phyloP scores from a whole-genome alignment of 2,797 vertebrate species.

The Peromyscus nudipes region DNA sequence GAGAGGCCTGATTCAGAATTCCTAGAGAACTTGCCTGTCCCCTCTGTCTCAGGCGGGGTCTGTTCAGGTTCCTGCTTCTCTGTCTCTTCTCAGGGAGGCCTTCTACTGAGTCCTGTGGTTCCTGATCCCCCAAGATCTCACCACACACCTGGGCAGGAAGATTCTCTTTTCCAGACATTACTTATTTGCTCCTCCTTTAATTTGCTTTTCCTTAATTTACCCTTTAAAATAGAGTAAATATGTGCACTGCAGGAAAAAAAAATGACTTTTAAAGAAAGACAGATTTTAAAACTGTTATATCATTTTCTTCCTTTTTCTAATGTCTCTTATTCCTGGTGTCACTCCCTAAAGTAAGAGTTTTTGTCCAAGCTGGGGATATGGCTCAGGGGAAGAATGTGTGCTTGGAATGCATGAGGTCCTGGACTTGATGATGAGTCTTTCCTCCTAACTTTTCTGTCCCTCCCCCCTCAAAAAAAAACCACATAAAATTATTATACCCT shows the following conservation, averaged over 20 bases:
- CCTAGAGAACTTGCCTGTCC: not conserved
- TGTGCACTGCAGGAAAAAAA: not conserved
- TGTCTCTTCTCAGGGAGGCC: not conserved
- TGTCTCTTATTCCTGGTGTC: not conserved
- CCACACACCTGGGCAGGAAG: not conserved
- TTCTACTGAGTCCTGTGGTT: not conserved
- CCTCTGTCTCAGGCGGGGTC: not conserved
- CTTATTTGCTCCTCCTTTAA: not conserved
- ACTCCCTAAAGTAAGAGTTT: constrained; percentile 31
- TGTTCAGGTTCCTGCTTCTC: constrained; percentile 21
- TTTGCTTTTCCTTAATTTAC: not conserved
- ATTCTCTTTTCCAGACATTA: not conserved
- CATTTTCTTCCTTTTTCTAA: not conserved
- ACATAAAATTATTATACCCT: not conserved
- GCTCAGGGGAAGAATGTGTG: not conserved
- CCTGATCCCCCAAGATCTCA: not conserved
- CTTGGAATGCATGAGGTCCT: not conserved
- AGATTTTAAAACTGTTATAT: not conserved
- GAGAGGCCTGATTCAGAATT: not conserved
- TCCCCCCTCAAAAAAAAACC: not conserved
- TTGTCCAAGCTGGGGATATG: not conserved
- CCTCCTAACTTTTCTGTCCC: not conserved
- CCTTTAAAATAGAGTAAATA: constrained; percentile 48
- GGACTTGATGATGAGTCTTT: not conserved
- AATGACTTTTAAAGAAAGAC: not conserved